phyloP scores from a whole-genome alignment of 2,888 invertebrate species.

The Dione juno region DNA sequence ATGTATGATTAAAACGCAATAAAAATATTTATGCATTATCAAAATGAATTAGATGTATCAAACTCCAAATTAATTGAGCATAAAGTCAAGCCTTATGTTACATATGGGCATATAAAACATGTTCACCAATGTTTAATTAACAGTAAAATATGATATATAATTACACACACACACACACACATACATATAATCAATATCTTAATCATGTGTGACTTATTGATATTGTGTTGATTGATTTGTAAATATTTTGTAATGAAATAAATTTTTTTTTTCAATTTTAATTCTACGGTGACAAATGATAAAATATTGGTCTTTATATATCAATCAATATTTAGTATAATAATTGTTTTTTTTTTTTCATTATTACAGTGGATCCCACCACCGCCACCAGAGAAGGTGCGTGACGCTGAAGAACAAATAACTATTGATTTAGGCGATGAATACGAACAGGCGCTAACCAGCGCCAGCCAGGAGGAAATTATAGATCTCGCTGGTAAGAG shows the following conservation, averaged over 20 bases:
- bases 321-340: background rate
- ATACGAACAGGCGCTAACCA: constrained; percentile 94
- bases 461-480: constrained; percentile 97
- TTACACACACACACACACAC: no score
- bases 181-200: background rate
- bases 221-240: background rate
- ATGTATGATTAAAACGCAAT: no score
- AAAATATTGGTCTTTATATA: no score
- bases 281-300: no score
- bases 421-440: constrained; percentile 97
- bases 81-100: background rate
- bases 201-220: background rate
- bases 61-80: constrained; percentile 11
- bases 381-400: constrained; percentile 87
- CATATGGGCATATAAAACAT: background rate
- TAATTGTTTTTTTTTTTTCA: background rate
- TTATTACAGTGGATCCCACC: constrained; percentile 90
- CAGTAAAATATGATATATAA: background rate
- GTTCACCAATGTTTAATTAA: background rate
- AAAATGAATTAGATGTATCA: background rate
- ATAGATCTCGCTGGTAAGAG: constrained; percentile 96
- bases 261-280: no score
- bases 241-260: no score
- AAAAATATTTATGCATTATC: no score
- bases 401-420: constrained; percentile 95